Base-by-base conservation (phyloP, 1,140 invertebrate genomes). In the Sitobion miscanthi region DNA sequence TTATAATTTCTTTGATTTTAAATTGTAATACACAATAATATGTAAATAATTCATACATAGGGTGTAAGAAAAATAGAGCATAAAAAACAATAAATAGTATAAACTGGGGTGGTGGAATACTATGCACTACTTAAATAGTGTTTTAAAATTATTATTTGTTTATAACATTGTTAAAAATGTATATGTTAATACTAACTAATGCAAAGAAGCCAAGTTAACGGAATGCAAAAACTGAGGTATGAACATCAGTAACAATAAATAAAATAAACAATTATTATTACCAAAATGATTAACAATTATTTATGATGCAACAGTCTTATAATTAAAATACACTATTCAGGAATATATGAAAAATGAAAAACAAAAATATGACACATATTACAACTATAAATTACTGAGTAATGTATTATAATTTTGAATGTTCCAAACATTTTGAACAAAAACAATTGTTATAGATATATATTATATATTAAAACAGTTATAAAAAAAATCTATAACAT, bases 11-110 rank as follows among this genome's bases (percentile, higher is more conserved):
- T 49, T 89, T 89, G 42, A 90, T 62, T 42, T 42, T 62, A 90
- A 90, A 90, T 62, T 42, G 25, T 62, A 90, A 90, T 62, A 90
- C 45, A 90, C 25, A 90, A 69, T 54, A 90, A 35, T 77, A 77
- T 77, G 62, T 42, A 25, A 90, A 62, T 90, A 90, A 62, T 90
- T 90, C 25, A 90, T 90, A 69, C 89, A 45, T 52, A 90, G 54
- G 89, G 89, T 9, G 89, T 47, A 90, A 90, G 89, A 90, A 89
- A 89, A n/a, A 57, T 6, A 77, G 89, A 89, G 88, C 52, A 89
- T 69, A 90, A 42, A 90, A 90, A 62, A 54, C 3, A 38, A 62
- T n/a, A 86, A 49, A 54, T 54, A 62, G 52, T 42, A 11, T 47
- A 45, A 21, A 52, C 47, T 54, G 35, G 87, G 30, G 30, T 90